Evolutionary conservation across 1,140 invertebrate genomes (phyloP).

Genomic region (Caenorhabditis remanei): DNA sequence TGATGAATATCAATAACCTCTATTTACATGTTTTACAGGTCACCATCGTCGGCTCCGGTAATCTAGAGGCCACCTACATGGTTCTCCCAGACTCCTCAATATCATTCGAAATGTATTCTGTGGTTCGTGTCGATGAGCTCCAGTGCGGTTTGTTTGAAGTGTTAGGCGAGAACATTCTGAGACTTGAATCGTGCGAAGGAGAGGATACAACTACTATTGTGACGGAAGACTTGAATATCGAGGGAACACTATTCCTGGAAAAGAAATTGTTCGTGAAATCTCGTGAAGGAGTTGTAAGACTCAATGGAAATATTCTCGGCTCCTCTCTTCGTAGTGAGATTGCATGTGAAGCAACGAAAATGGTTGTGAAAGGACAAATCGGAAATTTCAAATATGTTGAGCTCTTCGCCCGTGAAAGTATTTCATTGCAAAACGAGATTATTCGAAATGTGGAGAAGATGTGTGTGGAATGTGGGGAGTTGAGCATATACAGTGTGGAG

Average conservation of each 20-base stretch:
- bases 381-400: conserved; percentile 57
- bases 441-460: conserved; percentile 36
- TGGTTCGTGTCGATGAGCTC: conserved; percentile 3
- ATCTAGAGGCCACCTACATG: conserved; percentile 40
- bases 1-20: not conserved
- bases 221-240: conserved; percentile 41
- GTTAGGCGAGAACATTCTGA: conserved; percentile 8
- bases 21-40: not conserved
- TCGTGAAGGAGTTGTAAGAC: not conserved
- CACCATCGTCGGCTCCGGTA: conserved; percentile 10
- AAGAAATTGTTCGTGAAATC: conserved; percentile 53
- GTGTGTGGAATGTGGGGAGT: conserved; percentile 34
- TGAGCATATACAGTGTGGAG: conserved; percentile 7
- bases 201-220: conserved; percentile 37
- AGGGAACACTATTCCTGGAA: conserved; percentile 57
- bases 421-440: conserved; percentile 32
- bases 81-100: conserved; percentile 24
- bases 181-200: conserved; percentile 14
- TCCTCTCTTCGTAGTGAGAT: conserved; percentile 41
- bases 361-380: conserved; percentile 30
- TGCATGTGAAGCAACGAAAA: conserved; percentile 1
- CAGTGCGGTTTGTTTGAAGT: conserved; percentile 5
- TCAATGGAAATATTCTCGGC: conserved; percentile 45
- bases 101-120: conserved; percentile 21
- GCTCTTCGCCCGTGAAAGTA: conserved; percentile 46